These are phyloP conservation scores for Sinodicranocentrus sp. DNA, from an alignment of 2,888 invertebrate genomes.

Conservation along the genomic window DNA sequence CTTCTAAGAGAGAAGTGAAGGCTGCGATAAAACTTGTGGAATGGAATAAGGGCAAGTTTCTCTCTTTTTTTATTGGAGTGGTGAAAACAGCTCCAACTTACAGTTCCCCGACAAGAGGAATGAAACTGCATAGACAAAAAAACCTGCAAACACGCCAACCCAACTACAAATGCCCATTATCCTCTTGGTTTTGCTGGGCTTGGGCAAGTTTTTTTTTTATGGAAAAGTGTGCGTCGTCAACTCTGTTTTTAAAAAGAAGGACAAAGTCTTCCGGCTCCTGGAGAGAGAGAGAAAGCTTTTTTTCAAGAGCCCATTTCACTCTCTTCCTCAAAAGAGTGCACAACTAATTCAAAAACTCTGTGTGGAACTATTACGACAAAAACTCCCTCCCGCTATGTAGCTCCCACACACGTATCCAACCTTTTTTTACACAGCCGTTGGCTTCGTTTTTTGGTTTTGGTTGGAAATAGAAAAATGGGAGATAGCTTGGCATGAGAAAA, in stretches of 20 bases:
- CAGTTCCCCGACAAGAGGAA: background rate
- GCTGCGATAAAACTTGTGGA: slow-evolving; percentile 6
- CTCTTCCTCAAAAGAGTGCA: slow-evolving; percentile 36
- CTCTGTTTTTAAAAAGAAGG: slow-evolving; percentile 40
- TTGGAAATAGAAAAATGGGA: background rate
- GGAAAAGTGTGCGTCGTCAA: slow-evolving; percentile 26
- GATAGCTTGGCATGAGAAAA: background rate
- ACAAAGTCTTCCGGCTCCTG: slow-evolving; percentile 60
- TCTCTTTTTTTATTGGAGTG: slow-evolving; percentile 33
- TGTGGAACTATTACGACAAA: slow-evolving; percentile 24
- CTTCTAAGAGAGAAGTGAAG: slow-evolving; percentile 7
- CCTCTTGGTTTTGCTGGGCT: too few species aligned
- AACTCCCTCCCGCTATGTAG: background rate
- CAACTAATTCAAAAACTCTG: slow-evolving; percentile 55
- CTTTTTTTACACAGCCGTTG: slow-evolving; percentile 15
- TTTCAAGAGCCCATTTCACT: slow-evolving; percentile 55
- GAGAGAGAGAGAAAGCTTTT: slow-evolving; percentile 43
- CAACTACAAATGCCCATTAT: slow-evolving; percentile 16
- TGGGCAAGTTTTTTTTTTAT: background rate
- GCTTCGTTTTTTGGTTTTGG: background rate
- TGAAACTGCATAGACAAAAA: slow-evolving; percentile 8
- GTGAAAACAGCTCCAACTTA: slow-evolving; percentile 43
- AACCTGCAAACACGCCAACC: background rate
- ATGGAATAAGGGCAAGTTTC: slow-evolving; percentile 18
- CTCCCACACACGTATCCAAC: background rate